A percentile compares a stretch with the other conserved stretches of the same genome.
Conservation (phyloP, 2,797 vertebrate genomes). For the Carcharodon carcharias region DNA sequence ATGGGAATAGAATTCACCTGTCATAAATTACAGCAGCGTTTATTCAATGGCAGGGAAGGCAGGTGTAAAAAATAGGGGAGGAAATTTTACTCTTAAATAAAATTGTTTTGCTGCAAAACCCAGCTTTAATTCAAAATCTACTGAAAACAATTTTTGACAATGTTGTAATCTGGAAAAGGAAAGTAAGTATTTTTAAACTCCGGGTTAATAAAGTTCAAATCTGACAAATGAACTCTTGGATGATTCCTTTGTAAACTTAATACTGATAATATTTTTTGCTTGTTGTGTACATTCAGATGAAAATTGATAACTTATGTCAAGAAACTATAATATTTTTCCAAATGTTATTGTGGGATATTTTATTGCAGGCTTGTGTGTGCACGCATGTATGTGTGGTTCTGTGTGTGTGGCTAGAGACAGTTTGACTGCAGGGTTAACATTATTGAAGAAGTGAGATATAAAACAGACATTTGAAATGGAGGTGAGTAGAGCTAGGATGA, state of each 20-base stretch:
- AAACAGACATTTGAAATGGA: too few species aligned
- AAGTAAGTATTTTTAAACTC: background rate
- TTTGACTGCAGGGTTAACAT: too few species aligned
- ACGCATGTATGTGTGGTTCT: too few species aligned
- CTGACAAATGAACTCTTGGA: background rate
- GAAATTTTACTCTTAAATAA: background rate
- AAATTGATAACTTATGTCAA: background rate
- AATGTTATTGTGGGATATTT: too few species aligned
- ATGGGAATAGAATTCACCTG: background rate
- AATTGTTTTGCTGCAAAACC: background rate
- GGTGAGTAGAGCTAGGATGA: too few species aligned
- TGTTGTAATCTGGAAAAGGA: background rate
- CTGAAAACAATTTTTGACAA: background rate
- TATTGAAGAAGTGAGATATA: too few species aligned
- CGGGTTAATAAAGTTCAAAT: background rate
- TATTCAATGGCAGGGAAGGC: background rate
- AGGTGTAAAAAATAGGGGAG: background rate
- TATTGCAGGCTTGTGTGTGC: too few species aligned
- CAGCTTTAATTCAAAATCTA: background rate
- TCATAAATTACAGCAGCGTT: background rate
- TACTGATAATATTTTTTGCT: background rate
- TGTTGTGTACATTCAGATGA: background rate
- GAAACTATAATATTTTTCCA: too few species aligned
- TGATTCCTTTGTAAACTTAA: background rate
- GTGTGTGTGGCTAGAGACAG: too few species aligned